Conservation (phyloP, 2,888 invertebrate species). For the Tanytarsus gracilentus region DNA sequence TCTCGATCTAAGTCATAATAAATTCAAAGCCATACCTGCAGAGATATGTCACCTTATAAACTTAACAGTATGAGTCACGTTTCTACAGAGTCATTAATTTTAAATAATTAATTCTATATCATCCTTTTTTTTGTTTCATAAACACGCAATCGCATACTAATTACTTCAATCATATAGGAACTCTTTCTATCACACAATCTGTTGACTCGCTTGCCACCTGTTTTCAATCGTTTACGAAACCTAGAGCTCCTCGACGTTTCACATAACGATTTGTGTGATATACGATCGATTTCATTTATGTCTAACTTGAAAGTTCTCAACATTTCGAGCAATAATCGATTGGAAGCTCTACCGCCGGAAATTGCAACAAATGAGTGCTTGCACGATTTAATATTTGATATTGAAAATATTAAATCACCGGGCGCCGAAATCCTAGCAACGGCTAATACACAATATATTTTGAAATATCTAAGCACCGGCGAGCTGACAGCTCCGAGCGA, state of each 20-base stretch:
- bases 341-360: conserved; percentile 54
- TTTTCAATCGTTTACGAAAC: conserved; percentile 53
- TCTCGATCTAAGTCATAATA: conserved; percentile 59
- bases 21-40: conserved; percentile 53
- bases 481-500: conserved; percentile 31
- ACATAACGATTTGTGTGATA: conserved; percentile 54
- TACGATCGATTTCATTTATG: conserved; percentile 40
- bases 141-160: conserved; percentile 18
- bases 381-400: conserved; percentile 53
- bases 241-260: conserved; percentile 62
- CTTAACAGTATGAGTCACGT: conserved; percentile 40
- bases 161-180: conserved; percentile 46
- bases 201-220: conserved; percentile 58
- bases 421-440: conserved; percentile 49
- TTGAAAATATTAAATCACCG: conserved; percentile 55
- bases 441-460: conserved; percentile 55
- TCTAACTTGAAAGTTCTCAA: conserved; percentile 52
- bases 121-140: conserved; percentile 11
- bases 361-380: conserved; percentile 57
- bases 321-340: conserved; percentile 50
- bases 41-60: conserved; percentile 56
- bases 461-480: conserved; percentile 55
- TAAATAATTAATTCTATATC: neutral
- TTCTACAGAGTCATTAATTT: too few relatives aligned
- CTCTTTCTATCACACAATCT: conserved; percentile 65